Conservation (phyloP, 2,888 invertebrate genomes). For the Parnassius orleans region DNA sequence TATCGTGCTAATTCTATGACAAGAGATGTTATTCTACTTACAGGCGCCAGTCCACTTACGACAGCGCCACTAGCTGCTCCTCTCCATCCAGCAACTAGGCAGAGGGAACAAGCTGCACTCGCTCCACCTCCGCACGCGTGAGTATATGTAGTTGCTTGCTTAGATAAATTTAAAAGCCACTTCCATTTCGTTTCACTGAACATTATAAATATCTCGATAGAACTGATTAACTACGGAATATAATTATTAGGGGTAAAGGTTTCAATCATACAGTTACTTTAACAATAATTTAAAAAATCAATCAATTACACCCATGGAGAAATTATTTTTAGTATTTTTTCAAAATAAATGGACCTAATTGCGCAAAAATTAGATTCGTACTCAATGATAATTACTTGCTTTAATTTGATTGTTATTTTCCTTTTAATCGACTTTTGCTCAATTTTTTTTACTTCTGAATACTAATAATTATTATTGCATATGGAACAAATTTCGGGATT, state of each 20-base stretch:
- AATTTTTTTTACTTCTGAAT: no score
- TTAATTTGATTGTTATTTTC: no score
- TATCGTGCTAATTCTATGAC: neutral
- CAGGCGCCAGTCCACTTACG: conserved; percentile 65
- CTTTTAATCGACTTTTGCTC: no score
- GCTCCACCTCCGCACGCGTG: conserved; percentile 75
- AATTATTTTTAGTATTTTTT: neutral
- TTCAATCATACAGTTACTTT: neutral
- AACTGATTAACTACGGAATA: neutral
- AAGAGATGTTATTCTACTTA: neutral
- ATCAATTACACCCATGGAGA: neutral
- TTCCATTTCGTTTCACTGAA: conserved; percentile 67
- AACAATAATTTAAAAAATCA: neutral
- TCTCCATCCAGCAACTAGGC: conserved; percentile 68
- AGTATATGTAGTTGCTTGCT: conserved; percentile 41
- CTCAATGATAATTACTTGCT: no score
- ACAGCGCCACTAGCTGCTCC: conserved; percentile 68
- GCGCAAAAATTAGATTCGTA: no score
- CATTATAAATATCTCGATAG: conserved; percentile 50
- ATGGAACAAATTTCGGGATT: no score
- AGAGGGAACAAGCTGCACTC: conserved; percentile 66
- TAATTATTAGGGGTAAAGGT: neutral
- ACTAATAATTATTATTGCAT: no score
- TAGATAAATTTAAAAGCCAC: conserved; percentile 41
- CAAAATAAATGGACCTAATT: no score